Base-by-base conservation (phyloP, 2,888 invertebrate species). In the Spialia ferax region DNA sequence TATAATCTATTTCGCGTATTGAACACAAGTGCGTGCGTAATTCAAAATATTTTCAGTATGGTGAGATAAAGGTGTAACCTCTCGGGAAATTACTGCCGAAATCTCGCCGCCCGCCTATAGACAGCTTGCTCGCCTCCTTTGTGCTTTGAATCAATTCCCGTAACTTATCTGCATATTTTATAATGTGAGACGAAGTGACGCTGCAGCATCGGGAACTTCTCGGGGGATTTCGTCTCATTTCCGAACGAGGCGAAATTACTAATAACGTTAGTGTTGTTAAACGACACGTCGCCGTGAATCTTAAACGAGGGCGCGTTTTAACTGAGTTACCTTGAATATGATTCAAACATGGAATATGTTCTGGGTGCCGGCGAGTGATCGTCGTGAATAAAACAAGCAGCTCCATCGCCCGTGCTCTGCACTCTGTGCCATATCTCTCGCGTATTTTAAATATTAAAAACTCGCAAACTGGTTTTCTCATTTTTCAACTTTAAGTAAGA, bases 141-240 rank as follows among this genome's bases (percentile, higher is more conserved):
- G 92, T 91, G 90, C 87, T 84, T 83, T 80, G 89, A 92, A 93
- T 93, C 92, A 92, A 93, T 93, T 91, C 92, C 91, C 90, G 87
- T 89, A 88, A 91, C 91, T 88, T 91, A 91, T 92, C 87, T 93
- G 88, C 92, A 93, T 92, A 91, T 91, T 92, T 92, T 90, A 93
- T 90, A 90, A 89, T 82, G 85, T 84, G 86, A 89, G 84, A 81
- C 85, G 86, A 84, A 86, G 86, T 85, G 86, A 86, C 84, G 85
- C 75, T 85, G 84, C 85, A 85, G 78, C 80, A 80, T 80, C 79
- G 80, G 75, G 75, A 82, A 66, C 54, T 78, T 79, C 83, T 81
- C 79, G 75, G 74, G 85, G 83, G 84, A 82, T 75, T 81, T 79
- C 74, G 79, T 78, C 79, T 76, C 79, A 78, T 80, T 81, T 77